Evolutionary conservation across 2,113 vertebrate species (phyloP), one percentile per base, ranked within the genome.

Genomic region (Circaetus cinerascens): DNA sequence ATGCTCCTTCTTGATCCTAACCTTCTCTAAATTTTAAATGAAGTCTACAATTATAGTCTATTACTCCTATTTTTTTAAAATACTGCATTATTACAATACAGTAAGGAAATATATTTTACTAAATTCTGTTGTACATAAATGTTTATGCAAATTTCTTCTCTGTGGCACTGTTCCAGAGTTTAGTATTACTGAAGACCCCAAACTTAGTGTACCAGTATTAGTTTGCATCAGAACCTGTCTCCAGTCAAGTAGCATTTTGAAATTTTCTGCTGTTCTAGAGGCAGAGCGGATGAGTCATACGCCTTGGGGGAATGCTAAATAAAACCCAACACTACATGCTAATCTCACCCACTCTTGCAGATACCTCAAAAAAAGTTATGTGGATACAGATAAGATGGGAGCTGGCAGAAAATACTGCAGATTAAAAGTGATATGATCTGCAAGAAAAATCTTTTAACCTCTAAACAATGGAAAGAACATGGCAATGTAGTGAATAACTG

Each of bases 231-330:
- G 45, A 84, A 90, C 3, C 1, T 85, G 56, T 32, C 38, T 63
- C 41, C 55, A 38, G 27, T 27, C 59, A 92, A 81, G 27, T 32
- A 91, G 90, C 60, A 72, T 91, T 91, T 53, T 56, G 41, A 87
- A 90, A n/a, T 63, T 87, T 67, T 74, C 51, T 93, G 38, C 81
- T 87, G 41, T 59, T 91, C 41, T 88, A 90, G 69, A 92, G 29
- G 34, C 55, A 93, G 75, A 93, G 77, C 0, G 7, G 20, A 16
- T 95, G 92, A 97, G 51, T 90, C 77, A 95, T 82, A 82, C 22
- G 81, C 78, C 90, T 89, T 59, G 21, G 53, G 56, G 77, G 60
- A 95, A 92, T 38, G 73, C 81, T 94, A 95, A 92, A 95, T 95
- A 95, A 96, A 97, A 88, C 66, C 40, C 74, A 82, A 75, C 48